Evolutionary conservation across 2,888 invertebrate genomes (phyloP), one percentile per base, ranked within the genome.

Genomic region (Eristalis arbustorum): DNA sequence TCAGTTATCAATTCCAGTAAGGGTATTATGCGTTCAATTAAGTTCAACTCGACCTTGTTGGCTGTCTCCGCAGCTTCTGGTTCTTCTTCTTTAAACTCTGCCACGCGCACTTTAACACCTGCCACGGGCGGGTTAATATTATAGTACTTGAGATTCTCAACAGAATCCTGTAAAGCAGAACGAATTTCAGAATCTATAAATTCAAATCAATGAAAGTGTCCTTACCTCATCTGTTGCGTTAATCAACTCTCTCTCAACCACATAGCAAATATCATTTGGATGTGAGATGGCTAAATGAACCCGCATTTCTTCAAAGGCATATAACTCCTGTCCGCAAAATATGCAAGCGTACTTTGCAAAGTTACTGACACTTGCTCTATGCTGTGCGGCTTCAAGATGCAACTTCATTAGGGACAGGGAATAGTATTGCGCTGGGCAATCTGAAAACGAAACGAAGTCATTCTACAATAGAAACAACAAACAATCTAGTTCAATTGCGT

Each of bases 1-100:
- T 84, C 81, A 1, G 76, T 81, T 0, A 84, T 23, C 13, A 83
- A 18, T 42, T 83, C 83, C 1, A 87, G 59, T 6, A 83, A 40
- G 0, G 75, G 63, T 25, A 23, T 67, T 5, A 87, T 28, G 1
- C 31, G 34, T 11, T 75, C 61, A 1, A 64, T 14, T 6, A 61
- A 1, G 13, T 49, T 6, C 49, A 8, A 0, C 18, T 71, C 64
- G 5, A 74, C 71, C 72, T 83, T 74, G 13, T 57, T 49, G 2
- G 37, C 25, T 18, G 22, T 0, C 18, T 59, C 11, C 8, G 8
- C 49, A 8, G 49, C 8, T 49, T 49, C 49, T 18, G 18, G 18
- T 1, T 18, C 49, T 18, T 42, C 42, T 42, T 49, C 49, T 18
- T 49, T 49, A 49, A 49, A 49, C 1, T 49, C 49, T 18, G 49